Evolutionary conservation across 2,113 vertebrate genomes (phyloP).

Genomic region (Plestiodon gilberti): DNA sequence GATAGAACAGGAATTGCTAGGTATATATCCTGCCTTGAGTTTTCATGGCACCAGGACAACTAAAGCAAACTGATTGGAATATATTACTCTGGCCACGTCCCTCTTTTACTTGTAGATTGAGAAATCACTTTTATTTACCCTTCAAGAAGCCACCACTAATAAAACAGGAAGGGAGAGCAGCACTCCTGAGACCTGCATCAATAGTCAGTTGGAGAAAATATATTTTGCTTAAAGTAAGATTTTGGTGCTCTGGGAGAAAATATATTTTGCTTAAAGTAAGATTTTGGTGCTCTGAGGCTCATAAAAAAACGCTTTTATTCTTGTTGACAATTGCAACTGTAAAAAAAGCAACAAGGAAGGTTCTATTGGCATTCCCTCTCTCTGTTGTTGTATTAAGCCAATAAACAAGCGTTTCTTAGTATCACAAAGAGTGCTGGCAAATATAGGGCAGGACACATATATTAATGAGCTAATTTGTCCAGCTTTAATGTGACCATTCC

Average conservation of each 20-base stretch:
- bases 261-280: neutral
- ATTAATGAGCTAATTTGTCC: conserved; percentile 28
- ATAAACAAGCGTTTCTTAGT: neutral
- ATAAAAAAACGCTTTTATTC: neutral
- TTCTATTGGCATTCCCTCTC: neutral
- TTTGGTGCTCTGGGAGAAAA: neutral
- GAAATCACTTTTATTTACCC: neutral
- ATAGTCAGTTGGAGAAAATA: neutral
- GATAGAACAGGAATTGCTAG: neutral
- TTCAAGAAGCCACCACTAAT: neutral
- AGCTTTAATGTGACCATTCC: conserved; percentile 15
- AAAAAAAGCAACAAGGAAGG: neutral
- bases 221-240: neutral
- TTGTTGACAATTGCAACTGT: neutral
- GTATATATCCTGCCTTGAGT: neutral
- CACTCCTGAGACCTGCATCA: neutral
- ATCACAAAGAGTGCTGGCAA: neutral
- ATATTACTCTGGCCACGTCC: neutral
- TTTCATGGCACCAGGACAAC: neutral
- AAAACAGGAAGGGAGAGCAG: neutral
- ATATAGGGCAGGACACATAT: neutral
- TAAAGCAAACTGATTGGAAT: neutral
- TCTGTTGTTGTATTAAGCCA: neutral
- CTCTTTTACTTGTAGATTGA: neutral
- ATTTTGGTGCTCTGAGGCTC: neutral